Base-by-base conservation (phyloP, 2,113 vertebrate species). In the Fulica atra region DNA sequence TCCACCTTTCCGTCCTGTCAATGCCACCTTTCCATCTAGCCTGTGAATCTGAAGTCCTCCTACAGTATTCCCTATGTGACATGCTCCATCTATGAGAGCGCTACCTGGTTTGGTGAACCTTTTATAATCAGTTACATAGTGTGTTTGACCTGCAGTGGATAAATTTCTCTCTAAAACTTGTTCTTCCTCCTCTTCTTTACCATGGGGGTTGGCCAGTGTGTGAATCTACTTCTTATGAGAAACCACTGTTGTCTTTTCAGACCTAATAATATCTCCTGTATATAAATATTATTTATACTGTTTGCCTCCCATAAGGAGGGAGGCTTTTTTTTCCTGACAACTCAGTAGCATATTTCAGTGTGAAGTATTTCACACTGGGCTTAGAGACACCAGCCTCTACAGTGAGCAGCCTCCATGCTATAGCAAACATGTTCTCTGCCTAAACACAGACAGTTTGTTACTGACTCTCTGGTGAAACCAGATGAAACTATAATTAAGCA, bases 361-460 rank as follows among this genome's bases (percentile, higher is more conserved):
- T 80, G 44, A 87, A 65, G 44, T 48, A 50, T 18, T 61, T 65
- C 24, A 7, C 16, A 6, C 4, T 70, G 29, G 44, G 8, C 17
- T 64, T 70, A 44, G 20, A 70, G 15, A 17, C 31, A 36, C 11
- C 0, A 1, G 13, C 20, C 13, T 26, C 70, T 46, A 42, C 0
- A 1, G 15, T 17, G 33, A 80, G 31, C 33, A 60, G 20, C 25
- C 13, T 80, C 11, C 11, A 18, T 38, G 12, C 3, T 1, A 0
- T 54, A 38, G 10, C 42, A 60, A 79, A 42, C 26, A 28, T 5
- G 2, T 26, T 25, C 26, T 24, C 4, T 23, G 23, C 44, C 14
- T 25, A 63, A 53, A 21, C 53, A 36, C 36, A 69, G 65, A 17
- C 3, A 40, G 21, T n/a, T 69, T 3, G 1, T 60, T 60, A 70